Evolutionary conservation across 2,888 invertebrate species (phyloP).

Genomic region (Siphonodentalium dalli): DNA sequence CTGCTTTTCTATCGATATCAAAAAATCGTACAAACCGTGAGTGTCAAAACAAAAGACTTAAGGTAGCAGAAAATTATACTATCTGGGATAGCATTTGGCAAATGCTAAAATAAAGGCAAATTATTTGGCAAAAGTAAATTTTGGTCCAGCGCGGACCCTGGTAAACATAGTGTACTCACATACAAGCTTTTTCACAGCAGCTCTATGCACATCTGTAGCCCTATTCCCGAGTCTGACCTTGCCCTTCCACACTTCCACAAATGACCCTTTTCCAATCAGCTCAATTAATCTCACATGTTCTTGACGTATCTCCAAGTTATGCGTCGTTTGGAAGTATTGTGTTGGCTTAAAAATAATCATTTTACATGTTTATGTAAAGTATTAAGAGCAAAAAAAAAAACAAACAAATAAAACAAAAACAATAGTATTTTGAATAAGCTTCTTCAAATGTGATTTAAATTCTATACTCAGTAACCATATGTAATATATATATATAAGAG

Average conservation of each 20-base stretch:
- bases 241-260: constrained; percentile 56
- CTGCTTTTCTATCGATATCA: no score
- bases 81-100: no score
- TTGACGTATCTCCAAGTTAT: constrained; percentile 53
- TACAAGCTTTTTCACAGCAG: constrained; percentile 48
- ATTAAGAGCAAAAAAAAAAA: no score
- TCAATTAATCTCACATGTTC: constrained; percentile 50
- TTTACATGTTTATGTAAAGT: no score
- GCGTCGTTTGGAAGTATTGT: constrained; percentile 46
- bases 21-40: no score
- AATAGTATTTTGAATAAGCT: neutral
- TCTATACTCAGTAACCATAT: neutral
- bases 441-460: neutral
- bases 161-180: constrained; percentile 42
- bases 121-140: no score
- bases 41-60: no score
- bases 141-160: no score
- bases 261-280: constrained; percentile 47
- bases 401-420: no score
- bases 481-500: neutral
- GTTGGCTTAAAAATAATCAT: constrained; percentile 29
- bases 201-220: constrained; percentile 47
- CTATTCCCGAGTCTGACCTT: constrained; percentile 47
- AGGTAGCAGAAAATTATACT: no score
- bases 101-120: no score